Base-by-base conservation (phyloP, 2,113 vertebrate genomes). In the Tautogolabrus adspersus region DNA sequence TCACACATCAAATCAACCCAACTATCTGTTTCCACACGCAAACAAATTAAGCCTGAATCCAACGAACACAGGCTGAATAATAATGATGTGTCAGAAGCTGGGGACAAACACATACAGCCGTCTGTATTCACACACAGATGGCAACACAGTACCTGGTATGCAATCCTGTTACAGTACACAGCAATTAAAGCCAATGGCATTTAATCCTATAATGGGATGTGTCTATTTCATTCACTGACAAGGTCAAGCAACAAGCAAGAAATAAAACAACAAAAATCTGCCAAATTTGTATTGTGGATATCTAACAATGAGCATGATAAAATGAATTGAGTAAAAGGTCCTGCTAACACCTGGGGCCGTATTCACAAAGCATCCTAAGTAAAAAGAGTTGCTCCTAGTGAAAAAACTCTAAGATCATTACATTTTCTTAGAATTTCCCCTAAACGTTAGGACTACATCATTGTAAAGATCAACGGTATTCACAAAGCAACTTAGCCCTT, bases 151-250 rank as follows among this genome's bases (percentile, higher is more conserved):
- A 70, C 72, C 52, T 71, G 77, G 56, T 66, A 77, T 85, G 58
- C 75, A 90, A 90, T 91, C 85, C 79, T 85, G 76, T 90, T 89
- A 82, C 5, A 34, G 30, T 34, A 34, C 44, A 59, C 85, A 83
- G 71, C 84, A 89, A 83, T 88, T 84, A 87, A 88, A 91, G 80
- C 83, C 79, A 88, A 55, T 79, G 78, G 72, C 77, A 85, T 72
- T 86, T 93, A 93, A 94, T 93, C 89, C 86, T 59, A 68, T 91
- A 89, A 94, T 86, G 82, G 79, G 77, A 89, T 82, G 82, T 65
- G 6, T 65, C 80, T 7, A 74, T 87, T 92, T 90, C 75, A 89
- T 86, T 91, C 82, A 81, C 52, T 64, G 55, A 67, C 82, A 85
- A 93, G 89, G 90, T 93, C 76, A 52, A 34, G 59, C 11, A 21